These are phyloP conservation scores for Euplexia lucipara DNA, from an alignment of 2,888 invertebrate genomes.

Conservation along the genomic window DNA sequence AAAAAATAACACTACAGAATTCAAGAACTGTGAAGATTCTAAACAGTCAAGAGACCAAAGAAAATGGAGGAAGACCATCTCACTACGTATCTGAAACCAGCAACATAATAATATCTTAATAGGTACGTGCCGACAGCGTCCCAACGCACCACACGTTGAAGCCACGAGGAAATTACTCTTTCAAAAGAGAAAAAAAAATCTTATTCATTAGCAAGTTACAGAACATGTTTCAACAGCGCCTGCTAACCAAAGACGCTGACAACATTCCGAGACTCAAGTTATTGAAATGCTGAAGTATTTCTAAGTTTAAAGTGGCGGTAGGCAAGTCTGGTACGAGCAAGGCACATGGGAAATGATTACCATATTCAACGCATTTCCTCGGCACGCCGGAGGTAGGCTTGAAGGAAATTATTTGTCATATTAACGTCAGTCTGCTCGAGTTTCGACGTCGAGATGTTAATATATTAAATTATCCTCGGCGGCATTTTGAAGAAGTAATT, in stretches of 20 bases:
- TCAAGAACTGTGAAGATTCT: neutral
- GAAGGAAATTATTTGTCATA: conserved; percentile 89
- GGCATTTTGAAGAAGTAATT: conserved; percentile 75
- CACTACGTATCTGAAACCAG: neutral
- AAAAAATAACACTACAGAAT: neutral
- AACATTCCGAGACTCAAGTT: conserved; percentile 51
- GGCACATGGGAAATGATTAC: conserved; percentile 86
- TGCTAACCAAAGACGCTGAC: conserved; percentile 34
- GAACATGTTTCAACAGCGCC: conserved; percentile 32
- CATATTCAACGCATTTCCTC: conserved; percentile 87
- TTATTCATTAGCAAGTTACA: conserved; percentile 41
- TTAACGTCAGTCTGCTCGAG: conserved; percentile 86
- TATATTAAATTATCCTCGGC: conserved; percentile 84
- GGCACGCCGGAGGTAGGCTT: conserved; percentile 80
- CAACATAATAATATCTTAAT: neutral
- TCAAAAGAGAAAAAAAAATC: conserved; percentile 40
- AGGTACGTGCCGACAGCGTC: neutral
- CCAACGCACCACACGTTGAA: conserved; percentile 17
- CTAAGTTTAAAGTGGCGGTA: conserved; percentile 80
- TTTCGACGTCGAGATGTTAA: conserved; percentile 84
- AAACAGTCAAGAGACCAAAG: neutral
- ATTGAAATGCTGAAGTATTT: conserved; percentile 76
- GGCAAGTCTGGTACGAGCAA: conserved; percentile 70
- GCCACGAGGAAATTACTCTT: conserved; percentile 10
- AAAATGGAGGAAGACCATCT: neutral